These are phyloP conservation scores for Drosophila auraria DNA, from an alignment of 1,140 invertebrate species.

Conservation along the genomic window DNA sequence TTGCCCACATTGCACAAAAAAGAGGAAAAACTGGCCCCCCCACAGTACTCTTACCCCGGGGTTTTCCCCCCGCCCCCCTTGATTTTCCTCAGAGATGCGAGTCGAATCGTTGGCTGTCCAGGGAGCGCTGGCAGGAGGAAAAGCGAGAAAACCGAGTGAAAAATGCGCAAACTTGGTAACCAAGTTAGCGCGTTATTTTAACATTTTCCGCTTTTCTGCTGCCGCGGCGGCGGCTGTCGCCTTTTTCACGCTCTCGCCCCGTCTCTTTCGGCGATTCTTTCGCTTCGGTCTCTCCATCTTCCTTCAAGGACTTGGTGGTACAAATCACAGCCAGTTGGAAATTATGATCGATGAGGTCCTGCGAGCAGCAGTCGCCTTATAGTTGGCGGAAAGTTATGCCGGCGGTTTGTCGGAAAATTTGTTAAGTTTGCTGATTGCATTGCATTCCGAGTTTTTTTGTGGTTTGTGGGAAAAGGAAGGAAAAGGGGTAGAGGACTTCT, in stretches of 20 bases:
- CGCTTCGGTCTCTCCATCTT: slow-evolving; percentile 24
- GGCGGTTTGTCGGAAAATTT: slow-evolving; percentile 75
- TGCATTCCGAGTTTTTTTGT: slow-evolving; percentile 26
- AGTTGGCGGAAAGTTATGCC: slow-evolving; percentile 53
- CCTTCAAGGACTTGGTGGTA: slow-evolving; percentile 71
- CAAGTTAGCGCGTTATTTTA: slow-evolving; percentile 84
- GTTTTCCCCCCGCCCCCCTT: neutral
- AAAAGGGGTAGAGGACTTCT: neutral
- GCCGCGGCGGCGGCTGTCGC: slow-evolving; percentile 52
- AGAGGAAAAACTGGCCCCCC: slow-evolving; percentile 51
- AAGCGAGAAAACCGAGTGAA: slow-evolving; percentile 68
- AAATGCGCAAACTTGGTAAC: slow-evolving; percentile 83
- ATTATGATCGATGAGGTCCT: slow-evolving; percentile 79
- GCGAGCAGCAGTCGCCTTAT: slow-evolving; percentile 38
- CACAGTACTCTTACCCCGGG: neutral
- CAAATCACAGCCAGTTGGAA: slow-evolving; percentile 78
- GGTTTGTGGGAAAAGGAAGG: neutral
- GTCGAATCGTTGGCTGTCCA: slow-evolving; percentile 43
- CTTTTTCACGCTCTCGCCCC: slow-evolving; percentile 51
- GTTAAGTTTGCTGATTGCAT: slow-evolving; percentile 74
- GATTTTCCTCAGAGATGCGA: slow-evolving; percentile 49
- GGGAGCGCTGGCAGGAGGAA: slow-evolving; percentile 13
- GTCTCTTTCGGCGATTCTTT: neutral
- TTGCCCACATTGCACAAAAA: slow-evolving; percentile 81
- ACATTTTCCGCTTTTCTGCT: slow-evolving; percentile 79